Conservation (phyloP, 2,888 invertebrate species). For the Aphodius sticticus region DNA sequence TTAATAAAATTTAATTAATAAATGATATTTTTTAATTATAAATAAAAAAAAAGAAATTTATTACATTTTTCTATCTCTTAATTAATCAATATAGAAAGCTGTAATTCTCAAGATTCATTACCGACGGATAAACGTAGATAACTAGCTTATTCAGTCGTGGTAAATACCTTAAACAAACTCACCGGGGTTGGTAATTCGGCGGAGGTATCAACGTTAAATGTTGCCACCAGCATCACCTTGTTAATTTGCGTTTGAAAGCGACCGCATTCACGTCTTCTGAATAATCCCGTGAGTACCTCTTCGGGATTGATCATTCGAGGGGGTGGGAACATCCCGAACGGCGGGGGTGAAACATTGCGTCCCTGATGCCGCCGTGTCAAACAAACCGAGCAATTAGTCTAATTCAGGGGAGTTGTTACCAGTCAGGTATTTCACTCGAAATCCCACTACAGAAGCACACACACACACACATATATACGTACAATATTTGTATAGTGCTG, state of each 20-base stretch:
- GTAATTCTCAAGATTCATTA: not conserved
- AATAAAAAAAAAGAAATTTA: no score
- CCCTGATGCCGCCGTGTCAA: not conserved
- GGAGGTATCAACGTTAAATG: not conserved
- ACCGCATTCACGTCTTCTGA: not conserved
- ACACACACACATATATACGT: no score
- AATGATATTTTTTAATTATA: no score
- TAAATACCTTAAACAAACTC: not conserved
- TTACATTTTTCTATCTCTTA: no score
- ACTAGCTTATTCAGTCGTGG: not conserved
- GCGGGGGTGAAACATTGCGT: not conserved
- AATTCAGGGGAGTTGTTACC: not conserved
- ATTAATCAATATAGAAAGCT: no score
- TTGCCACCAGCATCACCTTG: not conserved
- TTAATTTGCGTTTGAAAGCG: slow-evolving; percentile 4
- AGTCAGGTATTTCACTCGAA: not conserved
- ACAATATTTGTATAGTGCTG: no score
- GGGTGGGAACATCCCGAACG: not conserved
- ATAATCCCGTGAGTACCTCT: not conserved
- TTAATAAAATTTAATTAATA: no score
- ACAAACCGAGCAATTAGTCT: slow-evolving; percentile 4
- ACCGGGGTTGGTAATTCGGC: not conserved
- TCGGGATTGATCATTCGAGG: not conserved
- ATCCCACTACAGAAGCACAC: no score
- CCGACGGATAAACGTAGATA: not conserved